Percentiles rank a stretch among this genome's conserved stretches.
These are phyloP conservation scores for Bungarus multicinctus DNA, from an alignment of 2,113 vertebrate species.

Conservation along the genomic window DNA sequence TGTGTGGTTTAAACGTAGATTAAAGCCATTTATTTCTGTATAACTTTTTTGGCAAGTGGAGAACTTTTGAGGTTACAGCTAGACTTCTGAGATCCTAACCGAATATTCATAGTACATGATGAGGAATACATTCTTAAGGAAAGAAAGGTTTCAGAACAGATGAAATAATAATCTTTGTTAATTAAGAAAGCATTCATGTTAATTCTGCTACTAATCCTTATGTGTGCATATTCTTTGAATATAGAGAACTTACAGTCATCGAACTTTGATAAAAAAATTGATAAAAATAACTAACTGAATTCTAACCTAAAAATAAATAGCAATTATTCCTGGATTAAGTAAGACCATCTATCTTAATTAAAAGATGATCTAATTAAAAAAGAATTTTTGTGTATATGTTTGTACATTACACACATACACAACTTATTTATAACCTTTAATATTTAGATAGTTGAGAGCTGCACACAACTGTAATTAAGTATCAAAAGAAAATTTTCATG, in stretches of 20 bases:
- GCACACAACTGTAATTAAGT: neutral
- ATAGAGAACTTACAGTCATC: neutral
- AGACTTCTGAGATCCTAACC: neutral
- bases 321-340: neutral
- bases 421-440: fast-evolving
- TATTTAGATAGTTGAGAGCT: neutral
- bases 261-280: neutral
- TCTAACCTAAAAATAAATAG: neutral
- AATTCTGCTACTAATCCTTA: neutral
- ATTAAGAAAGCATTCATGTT: neutral
- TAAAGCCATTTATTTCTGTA: neutral
- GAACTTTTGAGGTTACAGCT: neutral
- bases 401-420: neutral
- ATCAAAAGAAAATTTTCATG: neutral
- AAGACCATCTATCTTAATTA: neutral
- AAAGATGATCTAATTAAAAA: neutral
- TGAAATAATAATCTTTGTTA: fast-evolving
- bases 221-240: neutral
- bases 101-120: neutral
- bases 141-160: neutral
- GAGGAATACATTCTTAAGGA: neutral
- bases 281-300: neutral
- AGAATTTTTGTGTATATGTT: neutral
- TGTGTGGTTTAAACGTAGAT: neutral
- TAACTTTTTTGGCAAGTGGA: neutral